phyloP scores from a whole-genome alignment of 2,888 invertebrate genomes.

The Pollenia griseotomentosa region DNA sequence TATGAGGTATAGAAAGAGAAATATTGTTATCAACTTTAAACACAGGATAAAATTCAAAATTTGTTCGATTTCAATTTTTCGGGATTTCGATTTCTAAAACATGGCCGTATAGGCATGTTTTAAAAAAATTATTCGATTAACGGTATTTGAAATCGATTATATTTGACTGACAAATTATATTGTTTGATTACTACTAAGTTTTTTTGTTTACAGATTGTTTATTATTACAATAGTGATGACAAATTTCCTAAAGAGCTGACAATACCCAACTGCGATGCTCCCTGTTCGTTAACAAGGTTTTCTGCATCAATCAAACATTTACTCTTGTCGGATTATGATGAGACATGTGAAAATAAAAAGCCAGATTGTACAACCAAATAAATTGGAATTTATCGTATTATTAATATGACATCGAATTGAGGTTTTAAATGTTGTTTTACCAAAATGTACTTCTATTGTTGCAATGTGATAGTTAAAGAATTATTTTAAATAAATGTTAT shows the following conservation, averaged over 20 bases:
- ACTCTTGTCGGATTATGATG: constrained; percentile 88
- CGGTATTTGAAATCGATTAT: background rate
- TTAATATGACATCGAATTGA: background rate
- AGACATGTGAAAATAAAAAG: constrained; percentile 86
- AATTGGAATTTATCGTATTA: constrained; percentile 52
- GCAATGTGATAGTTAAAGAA: constrained; percentile 61
- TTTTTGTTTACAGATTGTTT: constrained; percentile 86
- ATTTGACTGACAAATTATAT: background rate
- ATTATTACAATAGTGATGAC: constrained; percentile 87
- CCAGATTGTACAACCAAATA: constrained; percentile 77
- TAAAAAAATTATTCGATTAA: too few species aligned
- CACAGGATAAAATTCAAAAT: too few species aligned
- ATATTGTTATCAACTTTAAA: too few species aligned
- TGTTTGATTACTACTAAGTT: background rate
- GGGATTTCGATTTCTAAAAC: too few species aligned
- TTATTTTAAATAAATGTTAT: constrained; percentile 62
- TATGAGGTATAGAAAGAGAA: too few species aligned
- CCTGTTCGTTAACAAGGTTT: constrained; percentile 87
- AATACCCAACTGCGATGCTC: constrained; percentile 87
- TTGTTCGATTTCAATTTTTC: too few species aligned
- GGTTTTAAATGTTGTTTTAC: constrained; percentile 33
- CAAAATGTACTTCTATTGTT: constrained; percentile 55
- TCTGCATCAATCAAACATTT: constrained; percentile 85
- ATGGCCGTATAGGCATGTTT: too few species aligned
- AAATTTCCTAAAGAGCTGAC: constrained; percentile 86